Evolutionary conservation across 2,797 vertebrate genomes (phyloP).

Genomic region (Oryzias dopingdopingensis): DNA sequence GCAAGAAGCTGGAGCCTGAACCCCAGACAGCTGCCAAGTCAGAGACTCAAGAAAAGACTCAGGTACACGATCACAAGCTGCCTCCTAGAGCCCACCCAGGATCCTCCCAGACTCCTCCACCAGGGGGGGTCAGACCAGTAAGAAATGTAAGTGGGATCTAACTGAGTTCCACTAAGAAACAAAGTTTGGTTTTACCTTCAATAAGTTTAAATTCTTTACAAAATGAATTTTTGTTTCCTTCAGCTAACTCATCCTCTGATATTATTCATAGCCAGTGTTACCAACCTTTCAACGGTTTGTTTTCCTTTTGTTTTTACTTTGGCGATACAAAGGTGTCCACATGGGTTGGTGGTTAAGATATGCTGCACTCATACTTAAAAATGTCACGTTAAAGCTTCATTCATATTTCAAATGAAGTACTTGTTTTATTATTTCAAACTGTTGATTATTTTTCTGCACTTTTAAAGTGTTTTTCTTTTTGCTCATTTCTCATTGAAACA

Average conservation of each 20-base stretch:
- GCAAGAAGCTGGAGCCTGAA: constrained; percentile 79
- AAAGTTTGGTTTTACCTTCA: constrained; percentile 2
- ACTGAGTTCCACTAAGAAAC: neutral
- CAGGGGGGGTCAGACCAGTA: constrained; percentile 84
- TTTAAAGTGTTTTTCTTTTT: constrained; percentile 11
- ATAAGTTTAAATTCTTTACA: constrained; percentile 7
- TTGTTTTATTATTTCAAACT: neutral
- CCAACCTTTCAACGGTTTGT: constrained; percentile 56
- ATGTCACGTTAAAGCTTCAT: constrained; percentile 1
- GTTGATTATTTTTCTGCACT: neutral
- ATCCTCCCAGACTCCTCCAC: constrained; percentile 64
- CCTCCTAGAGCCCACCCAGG: constrained; percentile 74
- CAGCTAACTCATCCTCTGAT: constrained; percentile 63
- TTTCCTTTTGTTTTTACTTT: constrained; percentile 52
- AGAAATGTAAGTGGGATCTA: constrained; percentile 76
- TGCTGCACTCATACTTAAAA: constrained; percentile 3
- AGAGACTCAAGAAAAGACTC: constrained; percentile 61
- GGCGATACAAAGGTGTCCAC: constrained; percentile 36
- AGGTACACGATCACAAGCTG: constrained; percentile 75
- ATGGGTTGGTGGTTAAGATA: constrained; percentile 31
- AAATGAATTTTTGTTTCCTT: constrained; percentile 32
- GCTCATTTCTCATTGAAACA: constrained; percentile 48
- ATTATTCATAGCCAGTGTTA: constrained; percentile 61
- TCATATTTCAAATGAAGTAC: neutral
- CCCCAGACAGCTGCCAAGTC: constrained; percentile 36